Percentiles rank a stretch among this genome's conserved stretches.
Conservation (phyloP, 2,113 vertebrate genomes). For the Erpornis zantholeuca region DNA sequence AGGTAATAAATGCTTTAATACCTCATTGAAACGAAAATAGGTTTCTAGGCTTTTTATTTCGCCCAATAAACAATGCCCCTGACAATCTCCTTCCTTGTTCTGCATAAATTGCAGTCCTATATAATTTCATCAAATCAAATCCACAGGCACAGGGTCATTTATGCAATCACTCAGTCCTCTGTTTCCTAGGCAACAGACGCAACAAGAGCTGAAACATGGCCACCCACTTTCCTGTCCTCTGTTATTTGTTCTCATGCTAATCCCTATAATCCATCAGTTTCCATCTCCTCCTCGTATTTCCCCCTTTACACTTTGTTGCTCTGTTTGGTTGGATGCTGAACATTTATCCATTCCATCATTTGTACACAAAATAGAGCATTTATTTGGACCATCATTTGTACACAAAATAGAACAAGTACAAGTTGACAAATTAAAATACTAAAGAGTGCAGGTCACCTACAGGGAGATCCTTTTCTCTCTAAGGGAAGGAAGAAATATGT, state of each 20-base stretch:
- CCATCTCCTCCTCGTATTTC: neutral
- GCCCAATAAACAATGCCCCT: constrained; percentile 46
- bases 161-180: constrained; percentile 49
- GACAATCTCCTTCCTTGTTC: constrained; percentile 56
- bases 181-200: constrained; percentile 74
- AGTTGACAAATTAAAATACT: neutral
- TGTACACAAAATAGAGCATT: constrained; percentile 5
- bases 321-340: neutral
- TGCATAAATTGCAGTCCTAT: constrained; percentile 45
- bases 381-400: neutral
- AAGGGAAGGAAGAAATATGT: neutral
- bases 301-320: neutral
- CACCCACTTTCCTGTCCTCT: constrained; percentile 54
- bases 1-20: constrained; percentile 33
- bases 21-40: constrained; percentile 28
- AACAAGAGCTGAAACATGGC: constrained; percentile 58
- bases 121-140: constrained; percentile 71
- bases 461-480: neutral
- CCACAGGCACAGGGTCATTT: constrained; percentile 66
- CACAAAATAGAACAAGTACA: neutral
- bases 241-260: constrained; percentile 59
- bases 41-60: constrained; percentile 50
- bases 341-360: constrained; percentile 18
- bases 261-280: constrained; percentile 49
- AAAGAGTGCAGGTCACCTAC: neutral